A percentile compares a stretch with the other conserved stretches of the same genome.
phyloP scores from a whole-genome alignment of 2,888 invertebrate species.

The Tholera decimalis region DNA sequence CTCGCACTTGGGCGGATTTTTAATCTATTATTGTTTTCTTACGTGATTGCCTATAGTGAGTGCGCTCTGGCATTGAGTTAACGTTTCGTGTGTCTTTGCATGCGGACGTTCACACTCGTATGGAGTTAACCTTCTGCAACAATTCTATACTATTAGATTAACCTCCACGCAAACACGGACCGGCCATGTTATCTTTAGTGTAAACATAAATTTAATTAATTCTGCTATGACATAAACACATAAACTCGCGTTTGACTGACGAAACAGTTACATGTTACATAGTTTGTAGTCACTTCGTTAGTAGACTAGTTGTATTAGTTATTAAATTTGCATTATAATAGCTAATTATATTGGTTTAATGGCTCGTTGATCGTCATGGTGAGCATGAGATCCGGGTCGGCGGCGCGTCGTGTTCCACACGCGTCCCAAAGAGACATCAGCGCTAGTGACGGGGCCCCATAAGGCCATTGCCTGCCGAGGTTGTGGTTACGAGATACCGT shows the following conservation, averaged over 20 bases:
- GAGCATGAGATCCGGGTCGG: no score
- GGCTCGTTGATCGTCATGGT: not conserved
- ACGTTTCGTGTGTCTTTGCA: not conserved
- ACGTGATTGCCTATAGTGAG: no score
- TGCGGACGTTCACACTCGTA: not conserved
- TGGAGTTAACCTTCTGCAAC: not conserved
- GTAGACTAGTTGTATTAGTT: constrained; percentile 17
- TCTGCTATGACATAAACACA: constrained; percentile 75
- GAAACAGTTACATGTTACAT: constrained; percentile 40
- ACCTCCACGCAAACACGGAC: constrained; percentile 77
- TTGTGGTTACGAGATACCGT: no score
- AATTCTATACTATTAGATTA: constrained; percentile 69
- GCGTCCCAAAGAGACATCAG: no score
- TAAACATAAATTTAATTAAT: constrained; percentile 87
- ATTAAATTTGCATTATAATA: constrained; percentile 44
- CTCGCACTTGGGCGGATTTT: no score
- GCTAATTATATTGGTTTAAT: constrained; percentile 10
- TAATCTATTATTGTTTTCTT: no score
- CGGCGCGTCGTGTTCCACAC: no score
- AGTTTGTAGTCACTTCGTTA: constrained; percentile 46
- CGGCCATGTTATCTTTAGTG: constrained; percentile 82
- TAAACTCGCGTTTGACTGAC: constrained; percentile 55
- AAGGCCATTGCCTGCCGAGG: no score
- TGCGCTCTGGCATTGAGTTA: no score
- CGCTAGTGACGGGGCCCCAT: no score